Evolutionary conservation across 2,797 vertebrate genomes (phyloP).

Genomic region (Pseudochaenichthys georgianus): DNA sequence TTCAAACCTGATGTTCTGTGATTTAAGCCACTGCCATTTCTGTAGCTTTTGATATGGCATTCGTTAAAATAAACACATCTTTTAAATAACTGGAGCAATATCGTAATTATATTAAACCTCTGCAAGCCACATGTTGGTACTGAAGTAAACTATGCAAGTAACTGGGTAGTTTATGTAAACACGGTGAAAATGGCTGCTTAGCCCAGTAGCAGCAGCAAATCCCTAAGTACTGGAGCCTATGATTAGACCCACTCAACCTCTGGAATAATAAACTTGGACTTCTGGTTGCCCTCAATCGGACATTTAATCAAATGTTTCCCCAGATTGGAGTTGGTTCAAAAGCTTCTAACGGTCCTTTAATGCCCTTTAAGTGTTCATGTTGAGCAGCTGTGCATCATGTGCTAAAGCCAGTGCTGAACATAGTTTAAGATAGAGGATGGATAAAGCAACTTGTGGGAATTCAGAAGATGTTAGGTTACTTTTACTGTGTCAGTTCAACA

Average conservation of each 20-base stretch:
- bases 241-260: conserved; percentile 78
- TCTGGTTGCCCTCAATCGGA: conserved; percentile 67
- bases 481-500: neutral
- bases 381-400: conserved; percentile 48
- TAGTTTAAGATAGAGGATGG: conserved; percentile 28
- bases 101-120: conserved; percentile 74
- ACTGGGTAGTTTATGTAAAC: conserved; percentile 82
- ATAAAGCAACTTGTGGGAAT: conserved; percentile 33
- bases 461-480: conserved; percentile 17
- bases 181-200: conserved; percentile 71
- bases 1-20: conserved; percentile 23
- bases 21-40: conserved; percentile 53
- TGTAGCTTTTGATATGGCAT: conserved; percentile 64
- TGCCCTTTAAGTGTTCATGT: conserved; percentile 45
- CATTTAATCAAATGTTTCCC: conserved; percentile 60
- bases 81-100: conserved; percentile 77
- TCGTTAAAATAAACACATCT: conserved; percentile 75
- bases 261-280: conserved; percentile 80
- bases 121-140: conserved; percentile 78
- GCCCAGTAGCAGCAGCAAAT: conserved; percentile 78
- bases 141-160: conserved; percentile 77
- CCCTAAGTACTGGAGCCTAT: conserved; percentile 67
- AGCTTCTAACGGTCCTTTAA: conserved; percentile 68
- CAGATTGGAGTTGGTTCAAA: conserved; percentile 53
- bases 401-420: conserved; percentile 29